Evolutionary conservation across 2,888 invertebrate species (phyloP).

Genomic region (Spisula solida): DNA sequence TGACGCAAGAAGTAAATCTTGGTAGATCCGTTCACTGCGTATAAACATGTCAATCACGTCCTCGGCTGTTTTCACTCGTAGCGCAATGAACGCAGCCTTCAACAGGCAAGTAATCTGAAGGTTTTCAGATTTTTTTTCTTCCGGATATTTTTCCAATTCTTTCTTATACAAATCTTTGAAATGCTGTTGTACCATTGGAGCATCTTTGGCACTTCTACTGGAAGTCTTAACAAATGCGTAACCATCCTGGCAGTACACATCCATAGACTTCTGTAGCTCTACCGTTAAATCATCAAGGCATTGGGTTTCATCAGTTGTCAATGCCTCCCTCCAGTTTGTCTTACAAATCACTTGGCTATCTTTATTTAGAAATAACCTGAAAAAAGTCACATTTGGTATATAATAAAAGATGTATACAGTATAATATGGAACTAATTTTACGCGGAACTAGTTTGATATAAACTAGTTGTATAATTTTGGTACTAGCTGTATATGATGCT

Average conservation of each 20-base stretch:
- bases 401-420: no score
- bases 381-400: no score
- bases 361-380: slow-evolving; percentile 69
- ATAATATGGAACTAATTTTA: no score
- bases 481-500: no score
- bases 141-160: slow-evolving; percentile 62
- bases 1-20: slow-evolving; percentile 80
- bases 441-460: no score
- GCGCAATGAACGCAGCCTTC: slow-evolving; percentile 77
- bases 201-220: slow-evolving; percentile 83
- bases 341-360: slow-evolving; percentile 50
- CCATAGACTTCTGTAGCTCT: slow-evolving; percentile 72
- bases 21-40: slow-evolving; percentile 81
- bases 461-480: no score
- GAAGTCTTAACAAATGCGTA: slow-evolving; percentile 83
- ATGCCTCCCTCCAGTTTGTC: slow-evolving; percentile 67
- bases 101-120: slow-evolving; percentile 78
- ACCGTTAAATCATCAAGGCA: slow-evolving; percentile 63
- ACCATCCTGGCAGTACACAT: slow-evolving; percentile 67
- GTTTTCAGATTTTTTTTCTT: slow-evolving; percentile 75
- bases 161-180: slow-evolving; percentile 75
- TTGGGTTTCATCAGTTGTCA: slow-evolving; percentile 65
- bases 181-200: slow-evolving; percentile 76
- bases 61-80: slow-evolving; percentile 73
- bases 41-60: slow-evolving; percentile 81